Evolutionary conservation across 2,888 invertebrate genomes (phyloP).

Genomic region (Eudemis profundana): DNA sequence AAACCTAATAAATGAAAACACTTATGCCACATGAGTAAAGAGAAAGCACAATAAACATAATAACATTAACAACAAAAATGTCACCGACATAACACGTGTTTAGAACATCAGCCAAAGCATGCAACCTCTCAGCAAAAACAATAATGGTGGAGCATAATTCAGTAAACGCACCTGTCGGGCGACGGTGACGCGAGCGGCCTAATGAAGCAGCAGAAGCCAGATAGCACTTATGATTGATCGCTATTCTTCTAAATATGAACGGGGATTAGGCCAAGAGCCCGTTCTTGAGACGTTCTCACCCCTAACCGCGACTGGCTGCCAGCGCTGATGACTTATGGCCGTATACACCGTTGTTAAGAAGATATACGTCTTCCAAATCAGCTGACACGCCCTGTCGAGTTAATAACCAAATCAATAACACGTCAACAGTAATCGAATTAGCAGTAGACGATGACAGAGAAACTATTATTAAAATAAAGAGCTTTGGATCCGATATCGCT

Average conservation of each 20-base stretch:
- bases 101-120: constrained; percentile 37
- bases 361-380: constrained; percentile 54
- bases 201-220: constrained; percentile 57
- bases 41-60: neutral
- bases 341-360: constrained; percentile 58
- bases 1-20: too few species aligned
- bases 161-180: constrained; percentile 56
- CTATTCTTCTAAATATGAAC: constrained; percentile 72
- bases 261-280: constrained; percentile 76
- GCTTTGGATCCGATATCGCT: too few species aligned
- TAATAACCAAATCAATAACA: constrained; percentile 3
- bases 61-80: constrained; percentile 1
- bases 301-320: constrained; percentile 68
- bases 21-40: too few species aligned
- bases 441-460: neutral
- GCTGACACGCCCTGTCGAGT: constrained; percentile 37
- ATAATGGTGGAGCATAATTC: constrained; percentile 45
- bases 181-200: constrained; percentile 56
- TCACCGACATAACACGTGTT: constrained; percentile 18
- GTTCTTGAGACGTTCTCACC: constrained; percentile 74
- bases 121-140: constrained; percentile 37
- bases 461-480: neutral
- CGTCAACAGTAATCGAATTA: constrained; percentile 9
- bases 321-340: constrained; percentile 63
- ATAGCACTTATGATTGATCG: constrained; percentile 71